Percentiles rank a stretch among this genome's conserved stretches.
These are phyloP conservation scores for Drosophila insularis DNA, from an alignment of 1,140 invertebrate genomes.

Conservation along the genomic window DNA sequence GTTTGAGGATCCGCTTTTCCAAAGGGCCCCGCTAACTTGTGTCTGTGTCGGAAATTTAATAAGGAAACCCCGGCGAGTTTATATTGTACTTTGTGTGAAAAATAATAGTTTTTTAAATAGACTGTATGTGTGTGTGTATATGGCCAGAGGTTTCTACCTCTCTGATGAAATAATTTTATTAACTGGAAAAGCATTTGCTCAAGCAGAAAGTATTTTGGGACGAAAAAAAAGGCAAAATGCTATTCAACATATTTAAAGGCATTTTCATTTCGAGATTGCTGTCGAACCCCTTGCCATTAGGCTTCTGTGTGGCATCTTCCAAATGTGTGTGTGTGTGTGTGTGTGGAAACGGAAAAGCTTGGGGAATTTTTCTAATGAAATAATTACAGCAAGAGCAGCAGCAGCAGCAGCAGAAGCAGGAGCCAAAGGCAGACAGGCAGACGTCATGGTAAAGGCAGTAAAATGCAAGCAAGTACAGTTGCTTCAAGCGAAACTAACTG, in stretches of 20 bases:
- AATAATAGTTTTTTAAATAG: slow-evolving; percentile 79
- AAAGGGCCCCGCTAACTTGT: slow-evolving; percentile 37
- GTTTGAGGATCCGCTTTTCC: slow-evolving; percentile 1
- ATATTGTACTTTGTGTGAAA: slow-evolving; percentile 79
- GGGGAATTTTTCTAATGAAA: slow-evolving; percentile 69
- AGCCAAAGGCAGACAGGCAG: neutral
- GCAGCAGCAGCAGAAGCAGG: slow-evolving; percentile 10
- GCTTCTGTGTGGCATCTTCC: slow-evolving; percentile 25
- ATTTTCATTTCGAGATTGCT: slow-evolving; percentile 37
- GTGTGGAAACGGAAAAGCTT: slow-evolving; percentile 60
- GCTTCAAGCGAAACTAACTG: slow-evolving; percentile 5
- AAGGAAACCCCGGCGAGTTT: slow-evolving; percentile 75
- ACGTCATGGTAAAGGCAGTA: neutral
- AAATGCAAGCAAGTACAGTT: slow-evolving; percentile 28
- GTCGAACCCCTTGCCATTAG: neutral
- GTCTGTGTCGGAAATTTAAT: slow-evolving; percentile 66
- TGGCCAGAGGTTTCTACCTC: slow-evolving; percentile 27
- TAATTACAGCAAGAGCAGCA: slow-evolving; percentile 38
- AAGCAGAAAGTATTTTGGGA: slow-evolving; percentile 61
- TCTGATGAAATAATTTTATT: slow-evolving; percentile 63
- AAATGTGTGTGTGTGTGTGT: slow-evolving; percentile 31
- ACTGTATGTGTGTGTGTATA: slow-evolving; percentile 36
- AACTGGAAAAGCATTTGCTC: slow-evolving; percentile 63
- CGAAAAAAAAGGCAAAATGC: slow-evolving; percentile 26
- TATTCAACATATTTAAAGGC: slow-evolving; percentile 59